These are phyloP conservation scores for Phoenoteleia sp. DNA, from an alignment of 2,888 invertebrate species.

Conservation along the genomic window DNA sequence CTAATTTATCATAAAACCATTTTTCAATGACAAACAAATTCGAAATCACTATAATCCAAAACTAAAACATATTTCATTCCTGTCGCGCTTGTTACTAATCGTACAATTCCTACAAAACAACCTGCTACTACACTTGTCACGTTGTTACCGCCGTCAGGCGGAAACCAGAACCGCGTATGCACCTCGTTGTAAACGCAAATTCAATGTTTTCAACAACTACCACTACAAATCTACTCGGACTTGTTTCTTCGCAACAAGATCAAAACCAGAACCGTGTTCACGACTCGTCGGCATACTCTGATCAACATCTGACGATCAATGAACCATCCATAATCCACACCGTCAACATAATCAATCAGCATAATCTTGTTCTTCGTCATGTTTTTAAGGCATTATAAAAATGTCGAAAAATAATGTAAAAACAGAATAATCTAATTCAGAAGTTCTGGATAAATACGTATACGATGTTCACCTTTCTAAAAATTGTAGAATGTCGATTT, in stretches of 20 bases:
- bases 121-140: conserved; percentile 59
- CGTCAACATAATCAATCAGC: too few relatives aligned
- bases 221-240: conserved; percentile 37
- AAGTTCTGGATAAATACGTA: too few relatives aligned
- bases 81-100: background rate
- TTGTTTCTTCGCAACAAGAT: conserved; percentile 47
- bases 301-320: conserved; percentile 13
- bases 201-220: conserved; percentile 40
- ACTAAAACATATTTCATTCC: background rate
- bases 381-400: too few relatives aligned
- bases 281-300: background rate
- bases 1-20: background rate
- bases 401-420: too few relatives aligned
- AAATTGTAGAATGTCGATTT: too few relatives aligned
- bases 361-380: too few relatives aligned
- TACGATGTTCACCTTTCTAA: too few relatives aligned
- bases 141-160: conserved; percentile 20
- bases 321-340: conserved; percentile 7
- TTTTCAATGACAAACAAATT: background rate
- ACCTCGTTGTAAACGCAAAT: conserved; percentile 60
- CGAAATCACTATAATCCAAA: background rate
- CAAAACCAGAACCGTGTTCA: conserved; percentile 27
- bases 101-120: conserved; percentile 45
- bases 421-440: too few relatives aligned
- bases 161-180: conserved; percentile 53